Base-by-base conservation (phyloP, 2,113 vertebrate genomes). In the Notarius lentiginosus region DNA sequence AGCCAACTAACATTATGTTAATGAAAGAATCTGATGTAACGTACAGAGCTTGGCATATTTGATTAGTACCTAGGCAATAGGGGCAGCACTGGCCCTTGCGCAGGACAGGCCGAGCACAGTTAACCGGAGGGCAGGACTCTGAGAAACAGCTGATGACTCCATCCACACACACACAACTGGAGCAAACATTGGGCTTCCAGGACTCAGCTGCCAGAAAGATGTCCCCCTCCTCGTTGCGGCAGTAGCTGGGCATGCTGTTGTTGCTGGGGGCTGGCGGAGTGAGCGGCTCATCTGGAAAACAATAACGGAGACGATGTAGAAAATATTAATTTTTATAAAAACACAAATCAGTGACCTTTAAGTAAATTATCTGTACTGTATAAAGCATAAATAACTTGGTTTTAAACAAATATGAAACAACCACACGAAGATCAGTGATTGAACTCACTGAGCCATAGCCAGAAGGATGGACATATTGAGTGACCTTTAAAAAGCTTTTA, bases 41-140 rank as follows among this genome's bases (percentile, higher is more conserved):
- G 47, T 24, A 17, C 58, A 80, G 20, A 30, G 30, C 68, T 24
- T 75, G 47, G 24, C 22, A 77, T 56, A 17, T 47, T 0, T 12
- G 79, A 81, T 61, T 61, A 51, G 95, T 92, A 97, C 97, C 97
- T 89, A 98, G 95, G 90, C 97, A 98, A 87, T 98, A 98, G 83
- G 97, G 97, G 92, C 97, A 97, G 87, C 97, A 98, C 60, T 98
- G 97, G 87, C 97, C 97, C 90, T 98, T 98, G 79, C 97, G 94
- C 89, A 98, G 84, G 80, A 98, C 96, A 2, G 97, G 97, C 88
- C 95, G 94, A 65, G 95, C 94, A 66, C 97, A 98, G 92, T 95
- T 94, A 5, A 97, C 96, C 0, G 95, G 94, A 5, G 96, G 97
- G 90, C 97, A 98, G 22, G 96, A 96, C 91, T 98, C 97, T 0